Evolutionary conservation across 2,888 invertebrate genomes (phyloP), one percentile per base, ranked within the genome.

Genomic region (Tyria jacobaeae): DNA sequence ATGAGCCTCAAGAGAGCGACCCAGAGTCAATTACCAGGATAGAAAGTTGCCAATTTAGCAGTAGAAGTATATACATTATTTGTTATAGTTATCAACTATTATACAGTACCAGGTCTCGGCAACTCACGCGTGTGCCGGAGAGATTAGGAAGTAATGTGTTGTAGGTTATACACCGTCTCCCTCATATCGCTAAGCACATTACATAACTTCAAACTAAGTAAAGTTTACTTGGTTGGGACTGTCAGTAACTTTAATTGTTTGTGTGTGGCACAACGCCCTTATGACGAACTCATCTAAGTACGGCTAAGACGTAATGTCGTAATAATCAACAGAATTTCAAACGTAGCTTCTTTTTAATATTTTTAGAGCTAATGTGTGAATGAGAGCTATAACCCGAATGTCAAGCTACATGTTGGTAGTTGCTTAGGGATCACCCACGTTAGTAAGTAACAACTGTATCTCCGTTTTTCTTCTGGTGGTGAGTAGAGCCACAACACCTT

Each of bases 231-330:
- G 44, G 47, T 14, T 4, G 4, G 4, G 0, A 0, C n/a, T n/a
- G n/a, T n/a, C 34, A 3, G 21, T 31, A 51, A 51, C 51, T 51
- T 51, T 17, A 35, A 51, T 51, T 21, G 51, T 51, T 35, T 6
- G 31, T 35, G 51, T 21, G 51, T 17, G 10, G 41, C 41, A 21
- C 41, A 9, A 10, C 2, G 17, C 39, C 21, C 10, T 3, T 41
- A 41, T 41, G 21, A 10, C 17, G 17, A 2, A 17, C 7, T 17
- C n/a, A 41, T 17, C 10, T 17, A 2, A 41, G 17, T 17, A 17
- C 3, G 2, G 21, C 17, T 10, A 17, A 10, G 3, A 41, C 10
- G 41, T 41, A 41, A 41, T 41, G 17, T 41, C 41, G 21, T 44
- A 21, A 4, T 44, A 44, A 12, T 44, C 21, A 17, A 3, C 12